Base-by-base conservation (phyloP, 2,888 invertebrate species). In the Harpalus rufipes region DNA sequence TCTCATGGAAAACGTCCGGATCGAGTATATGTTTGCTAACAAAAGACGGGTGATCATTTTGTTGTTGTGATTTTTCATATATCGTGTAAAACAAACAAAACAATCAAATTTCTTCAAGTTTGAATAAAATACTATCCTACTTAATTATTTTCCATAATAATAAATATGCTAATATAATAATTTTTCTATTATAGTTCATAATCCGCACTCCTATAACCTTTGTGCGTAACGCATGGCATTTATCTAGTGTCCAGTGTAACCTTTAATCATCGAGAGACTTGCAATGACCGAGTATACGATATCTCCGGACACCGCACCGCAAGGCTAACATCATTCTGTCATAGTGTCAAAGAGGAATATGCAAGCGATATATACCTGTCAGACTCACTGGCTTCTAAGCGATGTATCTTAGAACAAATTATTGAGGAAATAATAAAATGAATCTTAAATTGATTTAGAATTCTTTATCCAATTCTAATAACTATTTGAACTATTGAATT, bases 301-400 rank as follows among this genome's bases (percentile, higher is more conserved):
- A 61, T 59, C 56, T n/a, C n/a, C 12, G 14, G 12, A 56, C 56
- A 14, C 14, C 14, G 14, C 14, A 56, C 56, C 6, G 59, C 59
- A 61, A 61, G 59, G 59, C 59, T 61, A 61, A 61, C 59, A 61
- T 61, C 59, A 21, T 61, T 61, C 59, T 61, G 59, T 61, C 59
- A 18, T 16, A 61, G 16, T 61, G 59, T 61, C 59, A 61, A 61
- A 61, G 8, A 18, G 16, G 59, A 61, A 61, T 61, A 61, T 61
- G 3, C 16, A 18, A 61, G 8, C 59, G 59, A 61, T 61, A 18
- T 61, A 16, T 61, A 18, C 7, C 59, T 61, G 59, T 61, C 59
- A 14, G 8, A 1, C 8, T 14, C 56, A 12, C 0, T 16, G 18
- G 59, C 59, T 61, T 61, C 59, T 61, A 21, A 18, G 59, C 8